These are phyloP conservation scores for Chiroxiphia lanceolata DNA, from an alignment of 2,797 vertebrate species.

Conservation along the genomic window DNA sequence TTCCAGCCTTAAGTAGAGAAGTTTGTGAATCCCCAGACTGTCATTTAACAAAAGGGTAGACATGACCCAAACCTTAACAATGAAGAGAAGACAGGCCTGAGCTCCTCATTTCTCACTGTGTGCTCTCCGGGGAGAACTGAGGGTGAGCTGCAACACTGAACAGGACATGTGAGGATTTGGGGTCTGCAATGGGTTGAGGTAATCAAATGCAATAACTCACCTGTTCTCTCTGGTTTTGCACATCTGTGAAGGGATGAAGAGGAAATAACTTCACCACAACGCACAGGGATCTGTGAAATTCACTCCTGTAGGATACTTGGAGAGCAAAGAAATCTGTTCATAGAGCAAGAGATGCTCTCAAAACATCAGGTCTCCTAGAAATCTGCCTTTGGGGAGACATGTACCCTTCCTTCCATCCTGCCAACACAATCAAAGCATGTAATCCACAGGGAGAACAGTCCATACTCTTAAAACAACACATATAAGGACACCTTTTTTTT, in stretches of 20 bases:
- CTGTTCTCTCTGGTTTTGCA: not conserved
- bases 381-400: not conserved
- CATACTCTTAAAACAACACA: rapidly evolving
- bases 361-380: not conserved
- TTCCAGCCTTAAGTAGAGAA: no score
- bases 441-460: no score
- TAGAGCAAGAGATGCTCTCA: not conserved
- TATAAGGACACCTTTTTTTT: rapidly evolving
- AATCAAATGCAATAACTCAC: not conserved
- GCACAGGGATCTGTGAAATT: not conserved
- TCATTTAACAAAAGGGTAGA: not conserved
- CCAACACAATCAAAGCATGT: rapidly evolving
- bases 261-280: not conserved
- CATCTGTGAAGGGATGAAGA: not conserved
- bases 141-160: not conserved
- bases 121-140: not conserved
- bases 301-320: not conserved
- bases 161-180: not conserved
- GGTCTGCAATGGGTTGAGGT: not conserved
- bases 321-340: not conserved
- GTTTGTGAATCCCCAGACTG: not conserved
- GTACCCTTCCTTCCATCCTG: not conserved
- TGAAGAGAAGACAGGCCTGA: not conserved
- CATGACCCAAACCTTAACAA: not conserved
- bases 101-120: not conserved